phyloP scores from a whole-genome alignment of 2,797 vertebrate species.

The Pseudopleuronectes americanus region DNA sequence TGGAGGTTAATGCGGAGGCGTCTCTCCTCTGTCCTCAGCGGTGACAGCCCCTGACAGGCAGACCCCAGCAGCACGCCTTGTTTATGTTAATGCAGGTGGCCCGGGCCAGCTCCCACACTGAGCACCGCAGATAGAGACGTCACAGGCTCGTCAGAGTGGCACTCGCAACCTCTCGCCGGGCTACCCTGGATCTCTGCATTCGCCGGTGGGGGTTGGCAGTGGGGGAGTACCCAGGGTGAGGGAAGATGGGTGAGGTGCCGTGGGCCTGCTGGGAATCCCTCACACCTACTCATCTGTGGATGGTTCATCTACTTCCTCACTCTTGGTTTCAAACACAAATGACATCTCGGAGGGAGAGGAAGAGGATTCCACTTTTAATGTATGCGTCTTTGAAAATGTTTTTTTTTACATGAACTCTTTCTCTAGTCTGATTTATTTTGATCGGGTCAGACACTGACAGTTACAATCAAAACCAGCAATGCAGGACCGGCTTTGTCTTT shows the following conservation, averaged over 20 bases:
- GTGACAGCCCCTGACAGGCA: conserved; percentile 79
- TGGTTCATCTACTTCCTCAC: conserved; percentile 32
- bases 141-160: conserved; percentile 58
- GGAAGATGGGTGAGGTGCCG: conserved; percentile 24
- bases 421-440: conserved; percentile 29
- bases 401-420: conserved; percentile 24
- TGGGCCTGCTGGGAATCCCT: conserved; percentile 31
- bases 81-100: conserved; percentile 79
- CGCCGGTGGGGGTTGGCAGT: not conserved
- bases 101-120: conserved; percentile 64
- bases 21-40: conserved; percentile 69
- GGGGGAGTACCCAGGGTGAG: conserved; percentile 22
- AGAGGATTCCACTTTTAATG: conserved; percentile 32
- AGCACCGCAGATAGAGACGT: conserved; percentile 71
- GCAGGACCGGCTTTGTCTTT: conserved; percentile 19
- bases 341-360: not conserved
- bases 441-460: conserved; percentile 39
- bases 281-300: conserved; percentile 42
- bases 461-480: conserved; percentile 30
- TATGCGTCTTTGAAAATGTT: conserved; percentile 32
- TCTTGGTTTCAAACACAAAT: conserved; percentile 33
- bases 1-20: conserved; percentile 78
- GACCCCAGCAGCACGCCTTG: conserved; percentile 72
- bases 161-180: conserved; percentile 49
- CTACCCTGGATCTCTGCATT: conserved; percentile 37